Evolutionary conservation across 1,140 invertebrate genomes (phyloP), one percentile per base, ranked within the genome.

Genomic region (Camponotus pennsylvanicus): DNA sequence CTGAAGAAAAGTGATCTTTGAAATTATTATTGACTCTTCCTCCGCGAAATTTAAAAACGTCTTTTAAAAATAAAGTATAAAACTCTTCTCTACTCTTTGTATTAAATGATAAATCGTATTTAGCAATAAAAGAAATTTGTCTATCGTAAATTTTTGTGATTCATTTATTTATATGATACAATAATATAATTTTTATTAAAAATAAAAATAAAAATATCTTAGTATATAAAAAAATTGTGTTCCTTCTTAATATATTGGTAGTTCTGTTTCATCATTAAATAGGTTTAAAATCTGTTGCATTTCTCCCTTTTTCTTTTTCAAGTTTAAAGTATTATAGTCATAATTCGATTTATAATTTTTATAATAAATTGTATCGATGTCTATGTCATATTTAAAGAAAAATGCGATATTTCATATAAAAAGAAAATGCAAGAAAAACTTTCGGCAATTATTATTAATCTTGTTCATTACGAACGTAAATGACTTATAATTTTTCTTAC

Each of bases 341-440:
- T 15, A 76, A 76, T 42, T 61, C n/a, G 3, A 34, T 78, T 78
- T 64, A 45, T 8, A 78, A 45, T 45, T 11, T 32, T n/a, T 78
- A 34, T 37, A 64, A 37, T 52, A 64, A 63, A 37, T 78, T 49
- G 42, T 45, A 34, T 40, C 34, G 5, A 78, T 18, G 0, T 5
- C 2, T 0, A 8, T n/a, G 27, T 77, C 9, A 13, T 32, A 52
- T 57, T 34, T 67, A 21, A 27, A 27, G 1, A 52, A 52, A n/a
- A 67, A 61, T 45, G 8, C 15, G 4, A 42, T 70, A 55, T 70
- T 37, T 59, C 18, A 3, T 18, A 49, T 45, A 64, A 63, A 11
- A 61, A 57, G 0, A 8, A 55, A 6, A 55, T 67, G 15, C 7
- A 40, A 80, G 5, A n/a, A 7, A 2, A 42, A 13, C 4, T 32